Conservation (phyloP, 1,140 invertebrate genomes). For the Artemia franciscana region DNA sequence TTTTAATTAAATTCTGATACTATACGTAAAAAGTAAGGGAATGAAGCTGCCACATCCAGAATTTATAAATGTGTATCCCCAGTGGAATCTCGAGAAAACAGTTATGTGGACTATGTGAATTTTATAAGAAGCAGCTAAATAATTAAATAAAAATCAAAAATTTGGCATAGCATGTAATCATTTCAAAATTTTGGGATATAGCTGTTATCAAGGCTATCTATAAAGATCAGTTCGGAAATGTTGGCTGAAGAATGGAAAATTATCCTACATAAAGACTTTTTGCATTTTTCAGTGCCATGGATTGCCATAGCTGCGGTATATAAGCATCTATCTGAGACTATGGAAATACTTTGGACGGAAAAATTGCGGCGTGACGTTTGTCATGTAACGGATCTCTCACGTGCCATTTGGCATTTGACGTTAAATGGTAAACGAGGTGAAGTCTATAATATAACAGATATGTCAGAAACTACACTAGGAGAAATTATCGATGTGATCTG, state of each 20-base stretch:
- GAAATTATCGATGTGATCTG: slow-evolving; percentile 46
- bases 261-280: slow-evolving; percentile 8
- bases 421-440: slow-evolving; percentile 27
- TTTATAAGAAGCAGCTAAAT: too few relatives aligned
- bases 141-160: too few relatives aligned
- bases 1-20: too few relatives aligned
- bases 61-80: too few relatives aligned
- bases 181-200: not conserved
- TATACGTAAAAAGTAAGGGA: too few relatives aligned
- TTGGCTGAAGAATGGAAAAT: not conserved
- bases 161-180: too few relatives aligned
- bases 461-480: slow-evolving; percentile 56
- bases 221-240: too few relatives aligned
- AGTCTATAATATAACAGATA: slow-evolving; percentile 59
- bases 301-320: slow-evolving; percentile 65
- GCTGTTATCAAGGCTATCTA: not conserved
- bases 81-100: too few relatives aligned
- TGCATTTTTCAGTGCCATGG: slow-evolving; percentile 37
- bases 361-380: slow-evolving; percentile 65
- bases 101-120: too few relatives aligned
- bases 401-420: slow-evolving; percentile 45
- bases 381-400: slow-evolving; percentile 54
- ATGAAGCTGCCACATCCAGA: too few relatives aligned
- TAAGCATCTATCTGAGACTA: slow-evolving; percentile 60
- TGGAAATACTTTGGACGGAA: slow-evolving; percentile 71